These are phyloP conservation scores for Nudaria mundana DNA, from an alignment of 2,888 invertebrate genomes.

Conservation along the genomic window DNA sequence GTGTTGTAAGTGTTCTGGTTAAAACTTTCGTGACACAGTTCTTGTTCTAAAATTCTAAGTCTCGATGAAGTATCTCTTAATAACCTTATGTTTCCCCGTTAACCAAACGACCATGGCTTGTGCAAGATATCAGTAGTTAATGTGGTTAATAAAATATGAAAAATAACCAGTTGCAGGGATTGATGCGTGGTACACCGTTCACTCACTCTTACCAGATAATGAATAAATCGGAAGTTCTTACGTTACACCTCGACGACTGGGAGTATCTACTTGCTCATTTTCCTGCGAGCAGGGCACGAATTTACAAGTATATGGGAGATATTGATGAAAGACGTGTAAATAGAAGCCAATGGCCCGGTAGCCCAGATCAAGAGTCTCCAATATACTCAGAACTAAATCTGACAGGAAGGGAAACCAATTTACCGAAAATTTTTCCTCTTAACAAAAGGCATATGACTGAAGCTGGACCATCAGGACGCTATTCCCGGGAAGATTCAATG, in stretches of 20 bases:
- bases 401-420: background rate
- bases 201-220: slow-evolving; percentile 51
- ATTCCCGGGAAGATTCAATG: background rate
- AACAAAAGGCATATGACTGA: background rate
- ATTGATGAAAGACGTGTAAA: slow-evolving; percentile 3
- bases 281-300: slow-evolving; percentile 44
- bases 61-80: no score
- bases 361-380: background rate
- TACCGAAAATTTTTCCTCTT: slow-evolving; percentile 1
- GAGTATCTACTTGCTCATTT: slow-evolving; percentile 56
- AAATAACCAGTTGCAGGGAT: slow-evolving; percentile 56
- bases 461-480: background rate
- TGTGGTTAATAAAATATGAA: no score
- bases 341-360: slow-evolving; percentile 19
- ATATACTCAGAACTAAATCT: background rate
- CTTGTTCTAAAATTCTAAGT: no score
- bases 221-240: slow-evolving; percentile 54
- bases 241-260: slow-evolving; percentile 55
- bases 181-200: slow-evolving; percentile 46
- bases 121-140: no score
- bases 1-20: slow-evolving; percentile 47
- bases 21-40: no score
- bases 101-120: no score
- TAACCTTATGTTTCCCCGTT: no score
- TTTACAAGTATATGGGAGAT: slow-evolving; percentile 37